Conservation (phyloP, 2,797 vertebrate species). For the Carapus acus region DNA sequence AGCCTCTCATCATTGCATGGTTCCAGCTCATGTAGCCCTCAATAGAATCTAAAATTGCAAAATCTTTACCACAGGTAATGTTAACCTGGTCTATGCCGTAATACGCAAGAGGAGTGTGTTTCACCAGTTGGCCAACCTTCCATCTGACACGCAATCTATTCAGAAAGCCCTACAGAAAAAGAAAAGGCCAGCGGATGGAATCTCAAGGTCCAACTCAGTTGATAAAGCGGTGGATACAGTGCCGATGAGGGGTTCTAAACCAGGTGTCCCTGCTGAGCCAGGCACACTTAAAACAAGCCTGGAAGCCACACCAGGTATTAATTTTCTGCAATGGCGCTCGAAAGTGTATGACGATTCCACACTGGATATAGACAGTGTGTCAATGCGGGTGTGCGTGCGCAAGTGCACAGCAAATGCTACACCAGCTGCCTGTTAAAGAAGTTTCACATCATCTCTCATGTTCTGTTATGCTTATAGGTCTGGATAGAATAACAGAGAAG, state of each 20-base stretch:
- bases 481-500: constrained; percentile 92
- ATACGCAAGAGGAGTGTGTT: constrained; percentile 87
- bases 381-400: too few relatives aligned
- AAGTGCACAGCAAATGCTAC: too few relatives aligned
- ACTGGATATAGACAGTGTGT: too few relatives aligned
- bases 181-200: constrained; percentile 60
- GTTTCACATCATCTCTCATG: too few relatives aligned
- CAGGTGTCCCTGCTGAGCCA: constrained; percentile 80
- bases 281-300: constrained; percentile 87
- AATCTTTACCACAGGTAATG: constrained; percentile 85
- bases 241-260: constrained; percentile 81
- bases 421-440: too few relatives aligned
- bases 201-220: constrained; percentile 77
- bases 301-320: constrained; percentile 85
- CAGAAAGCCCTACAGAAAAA: constrained; percentile 80
- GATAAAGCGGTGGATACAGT: too few relatives aligned
- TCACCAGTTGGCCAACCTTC: constrained; percentile 88
- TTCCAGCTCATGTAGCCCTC: too few relatives aligned
- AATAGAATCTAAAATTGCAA: too few relatives aligned
- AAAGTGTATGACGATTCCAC: too few relatives aligned
- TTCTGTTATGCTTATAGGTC: constrained; percentile 63
- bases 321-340: too few relatives aligned
- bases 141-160: constrained; percentile 72
- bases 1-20: too few relatives aligned
- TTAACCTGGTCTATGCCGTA: constrained; percentile 84